These are phyloP conservation scores for Penaeus indicus DNA, from an alignment of 1,140 invertebrate species.

Conservation along the genomic window DNA sequence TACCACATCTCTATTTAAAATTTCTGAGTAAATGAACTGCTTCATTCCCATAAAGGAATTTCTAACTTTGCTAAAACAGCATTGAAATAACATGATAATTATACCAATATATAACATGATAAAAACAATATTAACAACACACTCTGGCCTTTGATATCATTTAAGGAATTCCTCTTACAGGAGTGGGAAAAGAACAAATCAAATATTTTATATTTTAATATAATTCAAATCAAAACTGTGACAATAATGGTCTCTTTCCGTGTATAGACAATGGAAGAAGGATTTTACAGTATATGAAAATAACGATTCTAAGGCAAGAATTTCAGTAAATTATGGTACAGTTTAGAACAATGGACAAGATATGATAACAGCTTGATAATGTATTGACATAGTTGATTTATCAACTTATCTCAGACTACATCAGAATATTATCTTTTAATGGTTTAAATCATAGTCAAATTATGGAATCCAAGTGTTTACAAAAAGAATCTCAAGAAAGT, in stretches of 20 bases:
- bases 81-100: constrained; percentile 59
- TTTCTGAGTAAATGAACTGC: constrained; percentile 34
- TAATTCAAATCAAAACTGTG: constrained; percentile 56
- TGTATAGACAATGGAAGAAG: constrained; percentile 52
- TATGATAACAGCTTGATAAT: constrained; percentile 37
- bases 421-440: constrained; percentile 15
- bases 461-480: constrained; percentile 20
- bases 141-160: constrained; percentile 61
- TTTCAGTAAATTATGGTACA: constrained; percentile 56
- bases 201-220: constrained; percentile 60
- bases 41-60: constrained; percentile 53
- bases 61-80: constrained; percentile 61
- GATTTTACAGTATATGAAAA: constrained; percentile 50
- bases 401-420: not conserved
- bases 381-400: too few relatives aligned
- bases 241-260: constrained; percentile 50
- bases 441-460: constrained; percentile 31
- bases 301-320: constrained; percentile 61
- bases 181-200: constrained; percentile 41
- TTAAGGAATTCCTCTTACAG: not conserved
- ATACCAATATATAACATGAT: constrained; percentile 61
- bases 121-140: constrained; percentile 62
- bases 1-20: constrained; percentile 18
- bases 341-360: constrained; percentile 55
- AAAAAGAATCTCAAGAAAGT: not conserved